Conservation (phyloP, 2,797 vertebrate species). For the Manis pentadactyla region DNA sequence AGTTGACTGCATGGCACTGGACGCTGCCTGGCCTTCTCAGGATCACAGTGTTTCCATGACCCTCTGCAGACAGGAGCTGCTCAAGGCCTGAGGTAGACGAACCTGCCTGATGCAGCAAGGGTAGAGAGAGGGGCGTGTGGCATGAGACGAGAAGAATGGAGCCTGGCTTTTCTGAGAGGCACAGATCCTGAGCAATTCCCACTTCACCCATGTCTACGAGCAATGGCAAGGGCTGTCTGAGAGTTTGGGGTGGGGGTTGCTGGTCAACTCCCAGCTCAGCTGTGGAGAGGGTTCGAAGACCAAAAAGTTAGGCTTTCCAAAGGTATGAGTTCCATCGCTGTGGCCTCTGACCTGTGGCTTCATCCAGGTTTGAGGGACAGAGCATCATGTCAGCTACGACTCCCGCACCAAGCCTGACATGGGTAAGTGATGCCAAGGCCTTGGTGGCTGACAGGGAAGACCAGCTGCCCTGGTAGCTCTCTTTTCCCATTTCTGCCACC, state of each 20-base stretch:
- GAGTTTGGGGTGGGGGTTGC: too few relatives aligned
- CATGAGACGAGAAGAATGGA: not conserved
- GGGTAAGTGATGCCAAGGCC: not conserved
- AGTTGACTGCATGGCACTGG: not conserved
- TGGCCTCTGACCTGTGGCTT: not conserved
- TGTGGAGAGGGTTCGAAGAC: not conserved
- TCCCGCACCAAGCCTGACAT: not conserved
- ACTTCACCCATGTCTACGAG: not conserved
- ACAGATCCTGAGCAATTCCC: not conserved
- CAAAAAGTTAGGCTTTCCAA: accelerated
- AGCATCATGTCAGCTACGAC: not conserved
- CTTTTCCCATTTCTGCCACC: not conserved
- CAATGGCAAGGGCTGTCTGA: not conserved
- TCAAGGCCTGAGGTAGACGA: not conserved
- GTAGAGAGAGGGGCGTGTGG: not conserved
- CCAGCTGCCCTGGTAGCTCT: not conserved
- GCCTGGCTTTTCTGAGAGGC: not conserved
- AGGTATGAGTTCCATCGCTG: not conserved
- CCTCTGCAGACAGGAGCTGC: not conserved
- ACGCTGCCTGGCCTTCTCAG: not conserved
- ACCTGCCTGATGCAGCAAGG: not conserved
- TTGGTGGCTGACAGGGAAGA: not conserved
- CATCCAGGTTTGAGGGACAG: not conserved
- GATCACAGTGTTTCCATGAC: not conserved
- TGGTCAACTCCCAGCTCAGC: not conserved